Conservation (phyloP, 2,113 vertebrate genomes). For the Pimephales promelas region DNA sequence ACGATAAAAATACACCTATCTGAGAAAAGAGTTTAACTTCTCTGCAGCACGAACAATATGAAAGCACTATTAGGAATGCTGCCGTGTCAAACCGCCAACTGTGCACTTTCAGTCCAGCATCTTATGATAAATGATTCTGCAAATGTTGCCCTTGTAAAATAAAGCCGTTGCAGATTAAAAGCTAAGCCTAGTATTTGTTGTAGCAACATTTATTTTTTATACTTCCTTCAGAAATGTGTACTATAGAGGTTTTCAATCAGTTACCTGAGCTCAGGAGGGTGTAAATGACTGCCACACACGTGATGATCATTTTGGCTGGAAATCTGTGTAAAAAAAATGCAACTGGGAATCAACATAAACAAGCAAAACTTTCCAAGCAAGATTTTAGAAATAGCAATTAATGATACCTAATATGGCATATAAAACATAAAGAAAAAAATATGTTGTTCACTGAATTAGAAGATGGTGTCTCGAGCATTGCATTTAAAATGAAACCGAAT, state of each 20-base stretch:
- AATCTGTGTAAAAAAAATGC: constrained; percentile 29
- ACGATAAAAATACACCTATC: background rate
- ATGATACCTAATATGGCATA: background rate
- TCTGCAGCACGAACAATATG: constrained; percentile 13
- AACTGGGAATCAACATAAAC: background rate
- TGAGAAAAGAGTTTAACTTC: background rate
- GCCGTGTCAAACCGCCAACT: constrained; percentile 33
- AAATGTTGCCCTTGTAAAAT: constrained; percentile 4
- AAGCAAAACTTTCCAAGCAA: background rate
- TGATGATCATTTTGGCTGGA: constrained; percentile 26
- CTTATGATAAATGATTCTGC: constrained; percentile 6
- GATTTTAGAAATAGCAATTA: background rate
- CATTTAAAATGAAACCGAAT: background rate
- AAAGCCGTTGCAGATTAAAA: background rate
- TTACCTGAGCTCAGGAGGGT: constrained; percentile 48
- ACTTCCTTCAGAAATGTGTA: background rate
- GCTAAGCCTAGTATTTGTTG: background rate
- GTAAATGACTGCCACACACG: constrained; percentile 26
- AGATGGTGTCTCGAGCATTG: background rate
- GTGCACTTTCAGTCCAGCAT: constrained; percentile 7
- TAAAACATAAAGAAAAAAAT: background rate
- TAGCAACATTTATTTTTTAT: background rate
- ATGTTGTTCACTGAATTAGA: background rate
- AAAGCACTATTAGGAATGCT: background rate
- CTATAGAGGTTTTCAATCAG: background rate